Evolutionary conservation across 2,888 invertebrate genomes (phyloP), one percentile per base, ranked within the genome.

Genomic region (Chrysodeixis includens): DNA sequence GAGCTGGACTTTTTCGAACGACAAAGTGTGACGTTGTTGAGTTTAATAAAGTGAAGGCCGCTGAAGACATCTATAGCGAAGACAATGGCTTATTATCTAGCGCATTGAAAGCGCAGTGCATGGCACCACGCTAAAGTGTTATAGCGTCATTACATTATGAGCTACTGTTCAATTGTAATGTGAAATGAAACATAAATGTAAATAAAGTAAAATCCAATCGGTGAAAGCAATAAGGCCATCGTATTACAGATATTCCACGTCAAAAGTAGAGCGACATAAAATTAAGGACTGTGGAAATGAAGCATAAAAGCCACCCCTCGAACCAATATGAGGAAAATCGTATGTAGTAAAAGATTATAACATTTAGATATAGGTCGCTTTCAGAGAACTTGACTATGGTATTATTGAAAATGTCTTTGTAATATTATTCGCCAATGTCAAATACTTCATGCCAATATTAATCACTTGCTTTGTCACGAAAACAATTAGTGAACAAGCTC

Each of bases 1-100:
- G 84, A 81, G 81, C 83, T 85, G 86, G 84, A 87, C 88, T 88
- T 89, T 86, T 87, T 86, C 71, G 80, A 84, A 83, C 84, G 82
- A 87, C 86, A 85, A 90, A 87, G 81, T 86, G 82, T 85, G 87
- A 85, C 86, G 83, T 75, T 83, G 81, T 79, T 76, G 69, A 65
- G 73, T 68, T 74, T 52, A 82, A 69, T 67, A 68, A 66, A 77
- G 68, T 72, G 85, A 88, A 86, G 86, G 88, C 76, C 86, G 83
- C 72, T 80, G 71, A 74, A 83, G 78, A 83, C 83, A 78, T 80
- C 76, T 77, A 74, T 56, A 65, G 72, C 71, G 22, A 77, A 83
- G 70, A 87, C 87, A 87, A 87, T 87, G 71, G 87, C 79, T 81
- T 83, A 83, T 85, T 83, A 83, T 71, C 76, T 72, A 71, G 69